phyloP scores from a whole-genome alignment of 2,113 vertebrate species.

The Petroica traversi region DNA sequence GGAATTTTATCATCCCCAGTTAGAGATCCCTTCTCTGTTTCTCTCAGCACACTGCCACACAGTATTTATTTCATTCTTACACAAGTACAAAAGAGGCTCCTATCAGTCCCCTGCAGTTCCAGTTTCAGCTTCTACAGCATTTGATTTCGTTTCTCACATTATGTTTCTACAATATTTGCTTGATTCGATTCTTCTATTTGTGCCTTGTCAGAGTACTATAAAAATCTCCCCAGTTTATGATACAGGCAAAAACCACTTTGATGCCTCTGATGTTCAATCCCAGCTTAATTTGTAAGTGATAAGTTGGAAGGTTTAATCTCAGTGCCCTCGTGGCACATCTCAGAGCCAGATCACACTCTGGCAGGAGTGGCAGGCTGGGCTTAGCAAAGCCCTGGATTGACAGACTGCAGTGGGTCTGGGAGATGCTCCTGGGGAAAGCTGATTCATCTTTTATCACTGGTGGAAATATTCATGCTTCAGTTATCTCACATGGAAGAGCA shows the following conservation, averaged over 20 bases:
- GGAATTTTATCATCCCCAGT: slow-evolving; percentile 25
- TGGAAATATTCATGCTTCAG: slow-evolving; percentile 1
- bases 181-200: slow-evolving; percentile 11
- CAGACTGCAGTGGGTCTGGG: background rate
- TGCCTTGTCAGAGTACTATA: background rate
- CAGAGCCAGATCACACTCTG: background rate
- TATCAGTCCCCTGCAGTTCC: background rate
- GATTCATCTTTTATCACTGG: slow-evolving; percentile 3
- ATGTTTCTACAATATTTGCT: background rate
- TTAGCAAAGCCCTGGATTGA: background rate
- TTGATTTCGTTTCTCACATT: background rate
- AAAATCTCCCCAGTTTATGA: background rate
- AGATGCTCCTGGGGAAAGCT: slow-evolving; percentile 5
- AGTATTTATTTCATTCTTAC: slow-evolving; percentile 24
- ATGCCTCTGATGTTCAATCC: background rate
- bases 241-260: background rate
- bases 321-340: slow-evolving; percentile 20
- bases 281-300: slow-evolving; percentile 18
- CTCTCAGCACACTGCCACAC: background rate
- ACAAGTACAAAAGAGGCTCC: background rate
- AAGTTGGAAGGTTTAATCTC: slow-evolving; percentile 7
- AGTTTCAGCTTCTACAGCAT: background rate
- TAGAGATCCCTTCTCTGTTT: background rate
- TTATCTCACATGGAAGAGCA: background rate
- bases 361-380: background rate